Base-by-base conservation (phyloP, 2,888 invertebrate genomes). In the Sminthurides aquaticus region DNA sequence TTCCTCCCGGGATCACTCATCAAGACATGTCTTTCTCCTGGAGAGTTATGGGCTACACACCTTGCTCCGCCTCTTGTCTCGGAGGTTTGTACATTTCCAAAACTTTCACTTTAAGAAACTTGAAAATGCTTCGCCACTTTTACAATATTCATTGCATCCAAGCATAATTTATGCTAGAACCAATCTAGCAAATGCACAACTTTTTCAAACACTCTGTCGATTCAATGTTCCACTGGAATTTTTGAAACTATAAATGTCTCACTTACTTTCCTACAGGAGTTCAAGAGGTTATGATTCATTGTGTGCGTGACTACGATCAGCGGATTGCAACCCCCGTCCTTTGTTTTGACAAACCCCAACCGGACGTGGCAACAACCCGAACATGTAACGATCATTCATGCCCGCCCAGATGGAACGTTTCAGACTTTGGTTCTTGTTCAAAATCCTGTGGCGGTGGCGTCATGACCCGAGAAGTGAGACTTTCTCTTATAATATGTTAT, bases 361-460 rank as follows among this genome's bases (percentile, higher is more conserved):
- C 95, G 0, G 92, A 94, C 78, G 71, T 74, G 43, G 89, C 90
- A 58, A 82, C 92, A 67, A 90, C 91, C 34, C 82, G 90, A 75
- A 90, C 91, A 0, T 95, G 95, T 81, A 98, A 98, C 77, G 95
- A 95, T 76, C 88, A 91, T 68, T 91, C 96, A 0, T 98, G 98
- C 77, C 79, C 80, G 29, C 79, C 81, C 22, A 77, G 78, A 64
- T 94, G 94, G 94, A 91, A 91, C 77, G 88, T 89, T 75, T 90
- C 91, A 0, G 91, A 91, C 62, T 94, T 91, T 77, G 88, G 89
- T 0, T 85, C 87, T 24, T 98, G 97, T 80, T 90, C 91, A 24
- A 91, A 91, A 78, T 88, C 90, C 1, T 98, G 97, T 77, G 97
- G 97, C 29, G 90, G 95, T 72, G 97, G 97, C 0, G 88, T 91